Evolutionary conservation across 2,888 invertebrate species (phyloP).

Genomic region (Tethea ocularis): DNA sequence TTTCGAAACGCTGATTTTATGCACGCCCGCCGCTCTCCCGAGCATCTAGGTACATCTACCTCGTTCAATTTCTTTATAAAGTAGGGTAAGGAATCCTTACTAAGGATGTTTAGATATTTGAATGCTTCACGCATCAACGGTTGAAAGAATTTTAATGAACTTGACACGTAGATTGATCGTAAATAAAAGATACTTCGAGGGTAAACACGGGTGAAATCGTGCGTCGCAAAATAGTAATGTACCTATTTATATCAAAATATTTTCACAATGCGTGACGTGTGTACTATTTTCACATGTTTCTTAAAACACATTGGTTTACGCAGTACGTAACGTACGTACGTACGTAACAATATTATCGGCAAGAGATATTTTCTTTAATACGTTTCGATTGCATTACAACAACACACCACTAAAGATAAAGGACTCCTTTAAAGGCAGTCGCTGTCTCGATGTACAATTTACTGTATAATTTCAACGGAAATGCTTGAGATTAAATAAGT

Average conservation of each 20-base stretch:
- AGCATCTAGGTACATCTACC: not conserved
- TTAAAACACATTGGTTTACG: not conserved
- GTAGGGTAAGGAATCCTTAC: too few species aligned
- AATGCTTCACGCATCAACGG: too few species aligned
- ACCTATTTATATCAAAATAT: not conserved
- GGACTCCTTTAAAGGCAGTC: constrained; percentile 31
- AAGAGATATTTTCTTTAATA: constrained; percentile 20
- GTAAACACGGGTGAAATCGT: too few species aligned
- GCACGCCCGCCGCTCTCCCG: not conserved
- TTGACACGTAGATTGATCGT: too few species aligned
- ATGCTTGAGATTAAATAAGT: constrained; percentile 56
- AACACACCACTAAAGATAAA: constrained; percentile 35
- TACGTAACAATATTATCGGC: constrained; percentile 13
- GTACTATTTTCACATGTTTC: not conserved
- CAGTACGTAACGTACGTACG: not conserved
- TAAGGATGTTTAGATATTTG: too few species aligned
- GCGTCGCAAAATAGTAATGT: too few species aligned
- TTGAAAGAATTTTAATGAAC: too few species aligned
- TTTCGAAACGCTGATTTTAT: constrained; percentile 39
- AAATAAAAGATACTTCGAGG: too few species aligned
- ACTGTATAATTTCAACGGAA: constrained; percentile 53
- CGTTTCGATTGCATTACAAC: constrained; percentile 31
- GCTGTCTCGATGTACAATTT: constrained; percentile 40
- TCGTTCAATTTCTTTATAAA: not conserved
- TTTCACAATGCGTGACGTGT: not conserved